These are phyloP conservation scores for Leptonema lineaticorne DNA, from an alignment of 1,140 invertebrate species.

Conservation along the genomic window DNA sequence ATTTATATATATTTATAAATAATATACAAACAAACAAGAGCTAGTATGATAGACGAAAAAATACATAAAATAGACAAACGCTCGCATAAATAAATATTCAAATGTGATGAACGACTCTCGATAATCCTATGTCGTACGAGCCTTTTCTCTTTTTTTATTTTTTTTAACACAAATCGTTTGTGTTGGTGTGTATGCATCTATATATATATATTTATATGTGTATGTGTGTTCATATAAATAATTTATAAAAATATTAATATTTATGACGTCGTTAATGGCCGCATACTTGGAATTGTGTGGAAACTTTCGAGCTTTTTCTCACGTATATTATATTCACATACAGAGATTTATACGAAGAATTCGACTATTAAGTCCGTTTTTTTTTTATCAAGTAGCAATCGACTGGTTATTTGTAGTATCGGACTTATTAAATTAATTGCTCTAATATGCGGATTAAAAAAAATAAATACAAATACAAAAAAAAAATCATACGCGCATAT, in stretches of 20 bases:
- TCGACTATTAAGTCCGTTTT: background rate
- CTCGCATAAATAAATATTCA: background rate
- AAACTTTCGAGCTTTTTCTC: background rate
- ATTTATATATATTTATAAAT: too few species aligned
- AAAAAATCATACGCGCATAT: background rate
- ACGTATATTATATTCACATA: background rate
- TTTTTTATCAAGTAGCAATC: background rate
- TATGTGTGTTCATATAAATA: background rate
- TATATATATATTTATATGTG: background rate
- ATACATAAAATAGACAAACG: background rate
- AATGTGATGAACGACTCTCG: conserved; percentile 1
- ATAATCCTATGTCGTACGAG: background rate
- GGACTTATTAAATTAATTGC: background rate
- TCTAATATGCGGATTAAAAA: background rate
- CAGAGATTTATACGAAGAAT: conserved; percentile 7
- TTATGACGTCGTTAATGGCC: too few species aligned
- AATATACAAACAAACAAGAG: too few species aligned
- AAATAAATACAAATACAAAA: too few species aligned
- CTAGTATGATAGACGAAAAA: too few species aligned
- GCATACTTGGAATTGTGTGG: background rate
- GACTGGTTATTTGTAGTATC: background rate
- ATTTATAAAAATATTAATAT: too few species aligned
- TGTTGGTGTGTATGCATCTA: background rate
- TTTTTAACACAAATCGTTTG: too few species aligned
- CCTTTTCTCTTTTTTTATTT: too few species aligned